These are phyloP conservation scores for Tyria jacobaeae DNA, from an alignment of 2,888 invertebrate genomes.

Conservation along the genomic window DNA sequence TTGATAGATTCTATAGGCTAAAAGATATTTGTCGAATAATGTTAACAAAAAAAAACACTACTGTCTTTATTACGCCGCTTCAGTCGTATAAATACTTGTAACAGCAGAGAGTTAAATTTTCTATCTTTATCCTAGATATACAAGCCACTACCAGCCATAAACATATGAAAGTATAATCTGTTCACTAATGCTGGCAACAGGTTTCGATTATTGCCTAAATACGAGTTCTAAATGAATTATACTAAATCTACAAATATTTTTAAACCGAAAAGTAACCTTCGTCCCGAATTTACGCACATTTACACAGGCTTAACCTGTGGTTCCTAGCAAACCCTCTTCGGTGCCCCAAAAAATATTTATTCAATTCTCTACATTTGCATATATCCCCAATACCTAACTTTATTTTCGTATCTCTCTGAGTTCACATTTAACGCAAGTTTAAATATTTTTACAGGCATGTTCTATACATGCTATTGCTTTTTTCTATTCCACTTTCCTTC, in stretches of 20 bases:
- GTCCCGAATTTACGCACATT: neutral
- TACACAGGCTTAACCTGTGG: neutral
- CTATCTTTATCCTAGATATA: too few relatives aligned
- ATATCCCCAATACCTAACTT: neutral
- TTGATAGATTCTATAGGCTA: too few relatives aligned
- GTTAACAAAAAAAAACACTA: too few relatives aligned
- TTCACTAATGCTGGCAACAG: neutral
- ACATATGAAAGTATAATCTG: too few relatives aligned
- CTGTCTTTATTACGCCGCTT: too few relatives aligned
- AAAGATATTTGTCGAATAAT: too few relatives aligned
- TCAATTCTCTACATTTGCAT: conserved; percentile 4
- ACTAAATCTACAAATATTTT: neutral
- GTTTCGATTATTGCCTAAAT: too few relatives aligned
- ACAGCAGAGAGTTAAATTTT: too few relatives aligned
- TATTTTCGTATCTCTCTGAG: neutral
- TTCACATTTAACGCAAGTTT: neutral
- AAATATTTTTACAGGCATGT: neutral
- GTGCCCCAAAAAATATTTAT: conserved; percentile 1
- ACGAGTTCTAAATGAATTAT: neutral
- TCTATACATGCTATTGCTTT: neutral
- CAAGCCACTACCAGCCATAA: too few relatives aligned
- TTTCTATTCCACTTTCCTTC: too few relatives aligned
- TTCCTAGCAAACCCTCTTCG: neutral
- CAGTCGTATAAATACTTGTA: too few relatives aligned
- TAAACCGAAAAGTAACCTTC: neutral